Base-by-base conservation (phyloP, 2,113 vertebrate genomes). In the Perognathus longimembris region DNA sequence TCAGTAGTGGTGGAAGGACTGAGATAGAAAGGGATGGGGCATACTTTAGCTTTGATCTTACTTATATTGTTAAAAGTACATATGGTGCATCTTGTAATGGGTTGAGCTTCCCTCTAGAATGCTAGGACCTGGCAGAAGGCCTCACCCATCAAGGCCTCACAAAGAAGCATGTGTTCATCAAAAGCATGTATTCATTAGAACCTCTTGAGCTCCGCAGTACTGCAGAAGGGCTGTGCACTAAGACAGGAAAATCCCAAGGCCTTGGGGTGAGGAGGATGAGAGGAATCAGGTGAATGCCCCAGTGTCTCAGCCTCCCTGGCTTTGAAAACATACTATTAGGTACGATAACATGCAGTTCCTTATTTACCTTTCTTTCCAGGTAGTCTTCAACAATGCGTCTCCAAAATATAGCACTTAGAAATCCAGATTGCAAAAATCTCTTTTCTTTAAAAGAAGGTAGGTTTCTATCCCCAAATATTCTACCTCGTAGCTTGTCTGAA, bases 391-490 rank as follows among this genome's bases (percentile, higher is more conserved):
- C 42, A 45, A 74, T 90, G 9, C 21, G 45, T 69, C 45, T 75
- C n/a, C 14, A 66, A 91, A 66, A 81, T 38, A 30, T 1, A 87
- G 64, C 69, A 83, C 70, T 30, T 30, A 69, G 54, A 87, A 77
- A 57, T 76, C 32, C 36, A 50, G 67, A 57, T 32, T 34, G 50
- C 14, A 54, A 54, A 85, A 8, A 24, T 26, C 26, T 73, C 9
- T 73, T 90, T 82, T 85, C 73, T 87, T 17, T 75, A 69, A 92
- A 76, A 71, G 69, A 85, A 30, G 0, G 6, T 82, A 66, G 22
- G 79, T 82, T 88, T 91, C 80, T 8, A 28, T 38, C 20, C 1
- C 54, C 75, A 90, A 70, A 45, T 71, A 83, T 89, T 80, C 59
- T 18, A 79, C 22, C 24, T 30, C 54, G 3, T 87, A 66, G 34